These are phyloP conservation scores for Glossosoma conforme DNA, from an alignment of 1,140 invertebrate species.

Conservation along the genomic window DNA sequence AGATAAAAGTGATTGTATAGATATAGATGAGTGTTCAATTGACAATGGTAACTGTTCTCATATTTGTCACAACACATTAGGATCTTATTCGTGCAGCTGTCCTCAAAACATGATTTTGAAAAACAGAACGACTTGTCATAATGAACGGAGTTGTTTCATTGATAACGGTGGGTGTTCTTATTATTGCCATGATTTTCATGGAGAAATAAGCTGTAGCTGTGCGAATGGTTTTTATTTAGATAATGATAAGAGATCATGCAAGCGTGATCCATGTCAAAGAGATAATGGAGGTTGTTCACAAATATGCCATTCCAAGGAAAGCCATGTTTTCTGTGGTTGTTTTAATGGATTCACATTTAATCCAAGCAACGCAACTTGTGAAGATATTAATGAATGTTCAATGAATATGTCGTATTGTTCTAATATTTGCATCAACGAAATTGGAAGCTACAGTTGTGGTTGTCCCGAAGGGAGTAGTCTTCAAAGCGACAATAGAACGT, in stretches of 20 bases:
- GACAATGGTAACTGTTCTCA: conserved; percentile 55
- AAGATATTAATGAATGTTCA: conserved; percentile 67
- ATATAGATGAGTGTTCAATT: conserved; percentile 66
- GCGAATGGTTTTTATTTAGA: conserved; percentile 45
- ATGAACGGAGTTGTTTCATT: conserved; percentile 54
- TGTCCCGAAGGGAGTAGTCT: conserved; percentile 50
- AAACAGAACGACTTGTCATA: conserved; percentile 35
- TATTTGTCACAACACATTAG: conserved; percentile 63
- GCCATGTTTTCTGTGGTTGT: conserved; percentile 49
- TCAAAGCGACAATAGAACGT: conserved; percentile 46
- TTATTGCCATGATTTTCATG: conserved; percentile 42
- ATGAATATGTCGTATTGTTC: conserved; percentile 43
- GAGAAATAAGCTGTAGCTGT: conserved; percentile 47
- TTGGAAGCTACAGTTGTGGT: conserved; percentile 62
- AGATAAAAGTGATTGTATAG: conserved; percentile 49
- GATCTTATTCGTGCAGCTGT: conserved; percentile 70
- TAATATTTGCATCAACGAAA: conserved; percentile 65
- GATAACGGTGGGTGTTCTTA: conserved; percentile 47
- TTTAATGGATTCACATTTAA: conserved; percentile 44
- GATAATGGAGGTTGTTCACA: conserved; percentile 54
- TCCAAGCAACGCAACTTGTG: conserved; percentile 36
- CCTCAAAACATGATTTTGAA: conserved; percentile 41
- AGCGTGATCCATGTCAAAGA: conserved; percentile 56
- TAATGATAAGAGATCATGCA: conserved; percentile 45
- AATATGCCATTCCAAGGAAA: conserved; percentile 44